Evolutionary conservation across 2,888 invertebrate species (phyloP).

Genomic region (Rutpela maculata): DNA sequence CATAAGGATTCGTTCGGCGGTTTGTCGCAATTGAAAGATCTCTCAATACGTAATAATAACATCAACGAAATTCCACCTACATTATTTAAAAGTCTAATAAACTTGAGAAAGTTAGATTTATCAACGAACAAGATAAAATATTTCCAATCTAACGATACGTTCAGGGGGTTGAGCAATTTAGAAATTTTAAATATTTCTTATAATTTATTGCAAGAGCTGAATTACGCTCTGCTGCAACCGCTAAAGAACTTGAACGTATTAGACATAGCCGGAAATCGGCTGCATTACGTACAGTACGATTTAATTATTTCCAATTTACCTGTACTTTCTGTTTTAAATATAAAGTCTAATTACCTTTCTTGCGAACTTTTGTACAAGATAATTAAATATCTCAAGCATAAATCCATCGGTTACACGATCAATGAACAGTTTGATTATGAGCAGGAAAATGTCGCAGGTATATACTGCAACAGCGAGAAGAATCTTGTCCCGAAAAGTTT

Average conservation of each 20-base stretch:
- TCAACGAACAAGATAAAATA: constrained; percentile 62
- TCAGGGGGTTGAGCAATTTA: constrained; percentile 61
- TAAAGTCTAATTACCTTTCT: constrained; percentile 67
- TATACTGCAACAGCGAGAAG: constrained; percentile 63
- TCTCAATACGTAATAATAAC: constrained; percentile 63
- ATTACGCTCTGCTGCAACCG: constrained; percentile 62
- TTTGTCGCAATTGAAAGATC: constrained; percentile 53
- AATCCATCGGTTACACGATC: constrained; percentile 65
- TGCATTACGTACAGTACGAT: constrained; percentile 67
- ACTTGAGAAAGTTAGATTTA: constrained; percentile 65
- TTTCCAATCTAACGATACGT: constrained; percentile 53
- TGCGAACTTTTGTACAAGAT: constrained; percentile 67
- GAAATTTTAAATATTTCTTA: constrained; percentile 67
- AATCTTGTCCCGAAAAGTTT: constrained; percentile 11
- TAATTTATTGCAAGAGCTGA: constrained; percentile 64
- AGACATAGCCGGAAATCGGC: constrained; percentile 67
- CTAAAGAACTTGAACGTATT: constrained; percentile 64
- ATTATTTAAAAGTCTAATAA: constrained; percentile 60
- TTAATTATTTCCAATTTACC: constrained; percentile 65
- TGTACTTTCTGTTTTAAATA: constrained; percentile 65
- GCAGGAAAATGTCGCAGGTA: constrained; percentile 70
- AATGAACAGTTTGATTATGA: constrained; percentile 65
- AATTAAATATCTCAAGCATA: constrained; percentile 65
- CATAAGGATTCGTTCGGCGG: constrained; percentile 56
- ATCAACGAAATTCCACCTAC: constrained; percentile 58